Conservation (phyloP, 2,888 invertebrate genomes). For the Thymelicus sylvestris region DNA sequence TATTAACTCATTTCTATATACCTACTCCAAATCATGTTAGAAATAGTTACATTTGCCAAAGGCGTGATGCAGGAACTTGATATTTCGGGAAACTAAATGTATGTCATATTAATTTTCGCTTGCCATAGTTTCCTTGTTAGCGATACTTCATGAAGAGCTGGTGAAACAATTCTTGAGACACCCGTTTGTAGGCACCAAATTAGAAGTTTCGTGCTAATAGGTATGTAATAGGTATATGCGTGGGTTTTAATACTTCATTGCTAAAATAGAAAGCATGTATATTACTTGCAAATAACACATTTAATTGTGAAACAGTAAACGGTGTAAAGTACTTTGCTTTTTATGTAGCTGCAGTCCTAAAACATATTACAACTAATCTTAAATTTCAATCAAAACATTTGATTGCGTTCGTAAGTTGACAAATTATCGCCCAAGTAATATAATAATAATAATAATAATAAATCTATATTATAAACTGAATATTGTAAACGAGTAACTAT, state of each 20-base stretch:
- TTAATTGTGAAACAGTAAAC: no score
- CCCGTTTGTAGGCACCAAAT: conserved; percentile 12
- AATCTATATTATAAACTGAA: neutral
- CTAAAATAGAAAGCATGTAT: conserved; percentile 21
- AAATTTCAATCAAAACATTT: no score
- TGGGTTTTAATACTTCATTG: conserved; percentile 14
- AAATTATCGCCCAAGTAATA: no score
- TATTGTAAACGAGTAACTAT: neutral
- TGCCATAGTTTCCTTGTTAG: conserved; percentile 49
- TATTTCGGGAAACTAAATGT: conserved; percentile 39
- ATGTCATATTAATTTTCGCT: conserved; percentile 50
- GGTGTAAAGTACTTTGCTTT: no score
- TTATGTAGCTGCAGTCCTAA: no score
- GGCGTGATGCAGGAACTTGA: conserved; percentile 11
- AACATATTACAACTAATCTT: no score
- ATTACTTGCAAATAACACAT: no score
- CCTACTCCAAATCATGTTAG: neutral
- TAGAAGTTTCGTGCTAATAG: conserved; percentile 22
- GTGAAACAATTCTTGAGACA: conserved; percentile 29
- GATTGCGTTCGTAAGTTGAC: no score
- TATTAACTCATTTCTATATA: neutral
- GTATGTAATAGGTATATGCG: neutral
- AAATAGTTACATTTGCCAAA: conserved; percentile 6
- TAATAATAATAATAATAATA: no score
- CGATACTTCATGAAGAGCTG: conserved; percentile 40